Conservation (phyloP, 2,888 invertebrate genomes). For the Euplexia lucipara region DNA sequence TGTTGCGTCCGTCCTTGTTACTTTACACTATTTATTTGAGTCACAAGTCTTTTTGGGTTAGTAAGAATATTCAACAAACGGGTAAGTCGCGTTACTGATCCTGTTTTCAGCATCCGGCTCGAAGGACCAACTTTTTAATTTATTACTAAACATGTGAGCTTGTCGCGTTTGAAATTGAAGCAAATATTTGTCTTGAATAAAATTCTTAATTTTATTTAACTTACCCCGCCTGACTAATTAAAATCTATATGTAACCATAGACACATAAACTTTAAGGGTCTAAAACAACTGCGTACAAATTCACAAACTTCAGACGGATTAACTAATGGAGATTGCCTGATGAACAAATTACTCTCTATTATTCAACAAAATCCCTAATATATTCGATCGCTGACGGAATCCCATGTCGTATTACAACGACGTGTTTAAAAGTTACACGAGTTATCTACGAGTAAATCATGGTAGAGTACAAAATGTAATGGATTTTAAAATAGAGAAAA, state of each 20-base stretch:
- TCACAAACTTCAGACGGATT: slow-evolving; percentile 47
- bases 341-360: slow-evolving; percentile 49
- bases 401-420: slow-evolving; percentile 21
- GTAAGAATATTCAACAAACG: slow-evolving; percentile 3
- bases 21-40: slow-evolving; percentile 48
- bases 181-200: no score
- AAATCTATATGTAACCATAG: neutral
- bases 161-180: no score
- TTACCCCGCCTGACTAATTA: neutral
- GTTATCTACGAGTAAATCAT: slow-evolving; percentile 5
- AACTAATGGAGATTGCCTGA: slow-evolving; percentile 43
- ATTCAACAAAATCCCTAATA: slow-evolving; percentile 44
- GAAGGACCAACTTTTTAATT: slow-evolving; percentile 1
- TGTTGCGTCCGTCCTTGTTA: slow-evolving; percentile 57
- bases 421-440: slow-evolving; percentile 8
- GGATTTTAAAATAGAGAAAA: slow-evolving; percentile 6
- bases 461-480: neutral
- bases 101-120: neutral
- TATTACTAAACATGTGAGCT: neutral
- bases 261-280: slow-evolving; percentile 23
- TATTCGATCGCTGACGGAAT: slow-evolving; percentile 28
- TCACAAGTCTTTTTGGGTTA: slow-evolving; percentile 21
- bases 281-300: slow-evolving; percentile 16
- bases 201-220: no score
- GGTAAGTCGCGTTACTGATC: slow-evolving; percentile 1